These are phyloP conservation scores for Archaeoteleia sp. DNA, from an alignment of 2,888 invertebrate genomes.

Conservation along the genomic window DNA sequence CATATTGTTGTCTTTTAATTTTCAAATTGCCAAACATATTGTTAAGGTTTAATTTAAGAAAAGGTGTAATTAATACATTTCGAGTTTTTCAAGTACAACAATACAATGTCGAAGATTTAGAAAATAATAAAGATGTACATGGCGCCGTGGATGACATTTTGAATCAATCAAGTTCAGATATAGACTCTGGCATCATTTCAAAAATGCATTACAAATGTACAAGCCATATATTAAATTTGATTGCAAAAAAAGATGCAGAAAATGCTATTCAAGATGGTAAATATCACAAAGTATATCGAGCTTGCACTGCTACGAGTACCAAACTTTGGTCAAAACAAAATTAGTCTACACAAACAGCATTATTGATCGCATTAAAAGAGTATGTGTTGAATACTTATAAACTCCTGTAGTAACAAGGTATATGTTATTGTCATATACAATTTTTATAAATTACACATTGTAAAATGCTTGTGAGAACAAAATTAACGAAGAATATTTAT, in stretches of 20 bases:
- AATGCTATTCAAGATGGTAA: background rate
- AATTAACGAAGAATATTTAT: too few relatives aligned
- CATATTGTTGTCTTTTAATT: background rate
- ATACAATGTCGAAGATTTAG: constrained; percentile 5
- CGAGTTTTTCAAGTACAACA: constrained; percentile 2
- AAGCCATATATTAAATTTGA: constrained; percentile 4
- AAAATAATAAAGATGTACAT: background rate
- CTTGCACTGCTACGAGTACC: background rate
- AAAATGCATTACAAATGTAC: background rate
- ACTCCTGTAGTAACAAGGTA: too few relatives aligned
- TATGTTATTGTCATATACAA: too few relatives aligned
- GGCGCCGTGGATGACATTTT: background rate
- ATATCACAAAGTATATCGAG: constrained; percentile 4
- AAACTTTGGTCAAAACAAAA: constrained; percentile 5
- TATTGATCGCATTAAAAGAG: constrained; percentile 2
- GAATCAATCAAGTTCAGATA: background rate
- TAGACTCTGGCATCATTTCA: background rate
- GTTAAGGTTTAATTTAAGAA: background rate
- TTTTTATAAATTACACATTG: too few relatives aligned
- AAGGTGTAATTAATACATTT: constrained; percentile 1
- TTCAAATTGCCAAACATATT: too few relatives aligned
- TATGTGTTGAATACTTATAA: background rate
- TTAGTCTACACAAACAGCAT: constrained; percentile 7
- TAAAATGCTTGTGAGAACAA: too few relatives aligned
- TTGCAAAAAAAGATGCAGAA: constrained; percentile 7